phyloP scores from a whole-genome alignment of 2,888 invertebrate species.

The Tanypteryx hageni region DNA sequence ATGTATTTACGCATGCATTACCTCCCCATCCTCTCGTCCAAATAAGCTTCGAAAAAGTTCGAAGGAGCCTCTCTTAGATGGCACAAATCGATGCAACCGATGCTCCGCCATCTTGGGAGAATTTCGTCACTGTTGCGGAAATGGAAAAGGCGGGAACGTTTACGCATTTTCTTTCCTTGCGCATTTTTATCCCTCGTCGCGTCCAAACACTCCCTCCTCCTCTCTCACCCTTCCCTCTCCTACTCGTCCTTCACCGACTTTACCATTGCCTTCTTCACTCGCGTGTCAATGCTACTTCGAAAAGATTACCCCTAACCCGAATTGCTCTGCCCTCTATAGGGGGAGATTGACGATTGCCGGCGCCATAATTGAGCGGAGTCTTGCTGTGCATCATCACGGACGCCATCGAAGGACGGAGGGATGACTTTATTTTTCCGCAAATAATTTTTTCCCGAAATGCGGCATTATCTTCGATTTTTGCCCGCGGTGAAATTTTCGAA shows the following conservation, averaged over 20 bases:
- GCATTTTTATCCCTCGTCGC: not conserved
- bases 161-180: not conserved
- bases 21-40: not conserved
- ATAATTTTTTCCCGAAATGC: not conserved
- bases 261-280: constrained; percentile 19
- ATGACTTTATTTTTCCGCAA: not conserved
- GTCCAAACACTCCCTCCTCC: constrained; percentile 8
- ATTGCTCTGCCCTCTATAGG: constrained; percentile 21
- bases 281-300: constrained; percentile 19
- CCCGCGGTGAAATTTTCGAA: no score
- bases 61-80: not conserved
- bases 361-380: not conserved
- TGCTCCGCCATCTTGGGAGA: not conserved
- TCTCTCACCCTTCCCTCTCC: not conserved
- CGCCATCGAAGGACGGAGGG: not conserved
- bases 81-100: not conserved
- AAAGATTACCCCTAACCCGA: constrained; percentile 14
- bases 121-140: not conserved
- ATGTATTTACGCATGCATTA: not conserved
- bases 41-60: not conserved
- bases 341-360: not conserved
- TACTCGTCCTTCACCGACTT: constrained; percentile 15
- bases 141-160: not conserved
- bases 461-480: no score
- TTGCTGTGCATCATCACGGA: not conserved